Conservation (phyloP, 2,888 invertebrate genomes). For the Gerris lacustris region DNA sequence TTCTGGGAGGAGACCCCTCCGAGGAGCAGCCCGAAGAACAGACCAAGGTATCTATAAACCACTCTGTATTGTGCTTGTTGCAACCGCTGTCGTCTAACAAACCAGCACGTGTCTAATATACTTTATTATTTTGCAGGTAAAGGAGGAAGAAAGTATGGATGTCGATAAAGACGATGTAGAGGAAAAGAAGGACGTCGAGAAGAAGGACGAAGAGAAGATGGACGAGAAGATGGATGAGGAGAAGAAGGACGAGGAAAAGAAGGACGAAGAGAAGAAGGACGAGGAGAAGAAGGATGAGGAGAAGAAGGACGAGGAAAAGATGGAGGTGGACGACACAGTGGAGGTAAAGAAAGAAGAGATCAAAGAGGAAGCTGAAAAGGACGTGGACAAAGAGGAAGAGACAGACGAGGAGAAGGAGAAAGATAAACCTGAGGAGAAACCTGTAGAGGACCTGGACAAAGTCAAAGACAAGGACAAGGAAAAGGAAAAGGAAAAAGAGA, state of each 20-base stretch:
- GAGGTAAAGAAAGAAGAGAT: slow-evolving; percentile 32
- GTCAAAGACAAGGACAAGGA: slow-evolving; percentile 31
- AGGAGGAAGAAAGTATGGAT: slow-evolving; percentile 37
- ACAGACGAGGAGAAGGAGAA: slow-evolving; percentile 43
- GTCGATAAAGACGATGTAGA: slow-evolving; percentile 28
- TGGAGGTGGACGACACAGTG: slow-evolving; percentile 22
- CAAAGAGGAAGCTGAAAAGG: slow-evolving; percentile 30
- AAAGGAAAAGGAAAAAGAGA: slow-evolving; percentile 33
- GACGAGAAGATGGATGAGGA: slow-evolving; percentile 40
- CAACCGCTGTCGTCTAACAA: too few relatives aligned
- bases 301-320: slow-evolving; percentile 35
- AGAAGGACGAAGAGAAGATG: slow-evolving; percentile 36
- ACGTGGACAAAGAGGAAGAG: slow-evolving; percentile 44
- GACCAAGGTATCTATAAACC: too few relatives aligned
- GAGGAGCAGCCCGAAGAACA: slow-evolving; percentile 35
- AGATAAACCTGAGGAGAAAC: slow-evolving; percentile 38
- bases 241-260: slow-evolving; percentile 32
- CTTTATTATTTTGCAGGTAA: slow-evolving; percentile 29
- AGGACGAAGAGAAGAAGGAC: slow-evolving; percentile 35
- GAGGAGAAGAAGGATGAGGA: slow-evolving; percentile 36
- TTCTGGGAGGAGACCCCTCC: slow-evolving; percentile 36
- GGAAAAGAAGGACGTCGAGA: slow-evolving; percentile 16
- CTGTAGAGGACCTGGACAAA: slow-evolving; percentile 38
- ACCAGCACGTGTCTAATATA: too few relatives aligned
- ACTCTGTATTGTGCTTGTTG: too few relatives aligned